Base-by-base conservation (phyloP, 2,888 invertebrate genomes). In the Chaitophorus viminalis region DNA sequence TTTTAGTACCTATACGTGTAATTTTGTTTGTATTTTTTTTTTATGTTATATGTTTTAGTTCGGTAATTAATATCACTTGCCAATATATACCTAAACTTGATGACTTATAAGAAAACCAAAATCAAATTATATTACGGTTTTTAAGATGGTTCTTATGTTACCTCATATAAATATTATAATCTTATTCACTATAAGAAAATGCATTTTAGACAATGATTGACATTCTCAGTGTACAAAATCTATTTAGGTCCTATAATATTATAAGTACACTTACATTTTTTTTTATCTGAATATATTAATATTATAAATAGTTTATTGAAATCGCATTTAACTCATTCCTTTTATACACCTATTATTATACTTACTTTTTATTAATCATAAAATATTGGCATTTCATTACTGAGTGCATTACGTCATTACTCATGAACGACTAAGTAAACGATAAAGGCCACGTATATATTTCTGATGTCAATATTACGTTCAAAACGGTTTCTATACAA, bases 141-240 rank as follows among this genome's bases (percentile, higher is more conserved):
- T 82, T 83, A 83, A 83, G 29, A 83, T 75, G 74, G 74, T 83
- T 83, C 60, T 83, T 39, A 83, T 31, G 83, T 83, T 83, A 83
- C 83, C 83, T 83, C 75, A 83, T 17, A 72, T 74, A 83, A 74
- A 60, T 72, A 46, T 74, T 70, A 72, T 54, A n/a, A 33, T 52
- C 33, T 65, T 83, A 83, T 46, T 52, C 31, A 29, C 11, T 25
- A 54, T 60, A 83, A 76, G 46, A 82, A 29, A 84, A 76, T 76
- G 65, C 75, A 76, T 84, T 75, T 65, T 84, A 84, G 84, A 84
- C 46, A 84, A 76, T 65, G 76, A 68, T 83, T 82, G 74, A 82
- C 33, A 75, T 84, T 68, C 39, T 84, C 21, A 17, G 65, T 76
- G 84, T 84, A 84, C 72, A 76, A 83, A 75, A 75, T 83, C 83